Evolutionary conservation across 2,113 vertebrate species (phyloP), one percentile per base, ranked within the genome.

Genomic region (Brienomyrus longianalis): DNA sequence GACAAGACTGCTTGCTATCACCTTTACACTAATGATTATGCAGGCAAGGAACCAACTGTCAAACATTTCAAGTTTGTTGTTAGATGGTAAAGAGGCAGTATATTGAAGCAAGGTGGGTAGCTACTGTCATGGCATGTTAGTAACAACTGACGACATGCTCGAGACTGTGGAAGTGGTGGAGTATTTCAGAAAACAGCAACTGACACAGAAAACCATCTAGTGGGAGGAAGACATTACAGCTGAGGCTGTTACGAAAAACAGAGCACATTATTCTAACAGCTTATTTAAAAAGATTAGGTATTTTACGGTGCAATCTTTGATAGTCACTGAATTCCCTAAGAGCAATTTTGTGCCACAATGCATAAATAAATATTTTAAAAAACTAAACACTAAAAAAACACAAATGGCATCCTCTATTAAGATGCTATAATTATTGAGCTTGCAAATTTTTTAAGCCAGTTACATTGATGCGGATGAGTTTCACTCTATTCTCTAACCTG

Each of bases 21-120:
- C 74, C 35, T 80, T 80, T 80, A 80, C 15, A 80, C 74, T 80
- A 80, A 80, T 80, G 74, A 80, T 6, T 80, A n/a, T 80, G 74
- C 35, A 80, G 35, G 74, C 74, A 39, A 80, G 74, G 35, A 43
- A 35, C 74, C 74, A 80, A 19, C 74, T 80, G 74, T 80, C 74
- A 80, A 80, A 80, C 74, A 39, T 80, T 39, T 80, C 74, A 39
- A 19, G 35, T 80, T 43, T 43, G 74, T 43, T 80, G 74, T 80
- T 43, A 43, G 35, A 80, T 19, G 35, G 4, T 80, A 19, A 80
- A 80, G 35, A 80, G 74, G 74, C 62, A 70, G 62, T 11, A 70
- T 70, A 70, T 70, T 70, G 62, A 70, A 31, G 62, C 74, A 80
- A 80, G 31, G 74, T 80, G 35, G 74, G 74, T 43, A 80, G 31